Evolutionary conservation across 2,797 vertebrate genomes (phyloP).

Genomic region (Propithecus deckenii): DNA sequence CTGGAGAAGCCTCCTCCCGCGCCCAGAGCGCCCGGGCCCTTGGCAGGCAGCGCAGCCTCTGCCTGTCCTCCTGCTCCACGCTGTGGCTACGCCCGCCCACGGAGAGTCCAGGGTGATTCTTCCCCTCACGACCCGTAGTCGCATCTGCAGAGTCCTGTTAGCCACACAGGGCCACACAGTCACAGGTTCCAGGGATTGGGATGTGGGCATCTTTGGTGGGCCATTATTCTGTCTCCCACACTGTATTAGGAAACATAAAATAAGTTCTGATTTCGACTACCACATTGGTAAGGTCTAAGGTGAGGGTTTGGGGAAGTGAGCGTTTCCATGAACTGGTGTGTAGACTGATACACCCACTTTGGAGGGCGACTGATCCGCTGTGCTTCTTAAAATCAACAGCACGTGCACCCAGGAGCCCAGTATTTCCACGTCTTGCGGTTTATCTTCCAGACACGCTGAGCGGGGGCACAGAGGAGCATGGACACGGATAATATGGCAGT

Average conservation of each 20-base stretch:
- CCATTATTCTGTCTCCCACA: neutral
- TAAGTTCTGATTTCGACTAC: neutral
- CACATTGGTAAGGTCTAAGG: neutral
- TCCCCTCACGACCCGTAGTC: neutral
- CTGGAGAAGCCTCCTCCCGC: neutral
- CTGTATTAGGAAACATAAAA: neutral
- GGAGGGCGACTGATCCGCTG: neutral
- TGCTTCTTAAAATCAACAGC: fast-evolving
- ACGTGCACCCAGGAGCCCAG: fast-evolving
- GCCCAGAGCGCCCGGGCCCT: neutral
- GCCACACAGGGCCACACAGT: fast-evolving
- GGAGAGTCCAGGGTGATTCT: neutral
- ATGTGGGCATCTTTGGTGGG: neutral
- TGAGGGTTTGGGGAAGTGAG: neutral
- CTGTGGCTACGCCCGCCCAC: no score
- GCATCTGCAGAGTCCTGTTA: neutral
- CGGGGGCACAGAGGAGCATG: neutral
- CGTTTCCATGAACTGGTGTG: neutral
- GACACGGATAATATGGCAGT: neutral
- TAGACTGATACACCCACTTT: neutral
- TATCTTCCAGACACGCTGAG: neutral
- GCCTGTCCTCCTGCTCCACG: no score
- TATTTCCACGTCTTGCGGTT: neutral
- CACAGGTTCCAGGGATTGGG: neutral
- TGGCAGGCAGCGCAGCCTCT: fast-evolving